Evolutionary conservation across 2,888 invertebrate species (phyloP), one percentile per base, ranked within the genome.

Genomic region (Sipha maydis): DNA sequence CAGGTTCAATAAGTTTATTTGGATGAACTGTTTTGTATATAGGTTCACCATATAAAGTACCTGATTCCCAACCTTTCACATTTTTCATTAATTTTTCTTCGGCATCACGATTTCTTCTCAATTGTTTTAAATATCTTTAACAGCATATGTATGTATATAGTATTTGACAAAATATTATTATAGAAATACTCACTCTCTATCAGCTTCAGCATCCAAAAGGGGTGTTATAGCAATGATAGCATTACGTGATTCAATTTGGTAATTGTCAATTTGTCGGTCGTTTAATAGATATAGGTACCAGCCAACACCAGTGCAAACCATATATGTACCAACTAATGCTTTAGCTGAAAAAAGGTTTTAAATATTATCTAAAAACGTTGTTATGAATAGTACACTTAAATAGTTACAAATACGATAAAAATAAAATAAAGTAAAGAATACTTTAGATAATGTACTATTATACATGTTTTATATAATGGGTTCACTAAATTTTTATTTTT

Each of bases 21-120:
- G 94, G 92, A 0, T 94, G 94, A 69, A 94, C 90, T 0, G 95
- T 95, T 91, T 95, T 95, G 93, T 93, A 98, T 21, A 98, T 92
- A 41, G 95, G 96, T 91, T 97, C 96, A 9, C 97, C 97, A 90
- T 95, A 97, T 92, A 95, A 96, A 3, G 96, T 98, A 79, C 98
- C 99, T 11, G 96, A 95, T 93, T 96, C 95, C 98, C 98, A 98
- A 90, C 96, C 96, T 89, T 96, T 95, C 25, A 97, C 96, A 92
- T 98, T 94, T 90, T 95, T 95, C 98, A 99, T 99, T 61, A 98
- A 93, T 89, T 96, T 95, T 1, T 93, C 93, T 92, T 98, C 98
- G 90, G 96, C 96, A 28, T 97, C 97, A 28, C 97, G 94, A 92
- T 97, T 96, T 89, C 93, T 93, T 85, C 96, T 93, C 69, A 96